These are phyloP conservation scores for Setophaga coronata DNA, from an alignment of 2,113 vertebrate genomes.

Conservation along the genomic window DNA sequence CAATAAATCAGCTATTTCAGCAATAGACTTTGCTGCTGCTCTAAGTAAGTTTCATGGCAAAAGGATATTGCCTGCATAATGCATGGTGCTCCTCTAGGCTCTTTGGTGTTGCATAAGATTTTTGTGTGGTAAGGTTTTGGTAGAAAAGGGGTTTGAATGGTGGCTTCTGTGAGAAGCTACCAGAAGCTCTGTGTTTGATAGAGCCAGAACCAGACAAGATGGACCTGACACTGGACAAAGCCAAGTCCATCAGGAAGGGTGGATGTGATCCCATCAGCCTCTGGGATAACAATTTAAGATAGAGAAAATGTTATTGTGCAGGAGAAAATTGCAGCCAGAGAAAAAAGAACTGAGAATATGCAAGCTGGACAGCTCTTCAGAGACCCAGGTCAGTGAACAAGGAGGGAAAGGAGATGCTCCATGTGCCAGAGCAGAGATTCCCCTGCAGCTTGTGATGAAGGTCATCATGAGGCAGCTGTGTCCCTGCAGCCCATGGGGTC, in stretches of 20 bases:
- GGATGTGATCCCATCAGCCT: neutral
- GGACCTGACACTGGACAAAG: neutral
- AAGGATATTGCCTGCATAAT: neutral
- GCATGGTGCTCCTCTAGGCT: rapidly evolving
- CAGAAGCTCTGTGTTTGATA: neutral
- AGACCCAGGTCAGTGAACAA: neutral
- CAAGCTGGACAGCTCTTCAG: neutral
- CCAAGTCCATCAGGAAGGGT: neutral
- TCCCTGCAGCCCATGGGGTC: neutral
- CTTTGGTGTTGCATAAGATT: neutral
- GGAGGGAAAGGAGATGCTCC: neutral
- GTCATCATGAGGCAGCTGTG: neutral
- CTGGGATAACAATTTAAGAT: neutral
- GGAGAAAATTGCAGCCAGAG: neutral
- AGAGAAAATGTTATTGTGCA: neutral
- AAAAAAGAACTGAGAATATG: neutral
- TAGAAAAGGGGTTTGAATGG: neutral
- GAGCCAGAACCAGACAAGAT: neutral
- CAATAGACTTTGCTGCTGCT: neutral
- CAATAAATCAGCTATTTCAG: neutral
- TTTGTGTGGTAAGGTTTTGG: neutral
- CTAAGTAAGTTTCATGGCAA: neutral
- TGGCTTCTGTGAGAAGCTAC: neutral
- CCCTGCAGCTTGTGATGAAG: neutral
- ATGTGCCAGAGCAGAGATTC: neutral